Base-by-base conservation (phyloP, 2,113 vertebrate species). In the Ahaetulla prasina region DNA sequence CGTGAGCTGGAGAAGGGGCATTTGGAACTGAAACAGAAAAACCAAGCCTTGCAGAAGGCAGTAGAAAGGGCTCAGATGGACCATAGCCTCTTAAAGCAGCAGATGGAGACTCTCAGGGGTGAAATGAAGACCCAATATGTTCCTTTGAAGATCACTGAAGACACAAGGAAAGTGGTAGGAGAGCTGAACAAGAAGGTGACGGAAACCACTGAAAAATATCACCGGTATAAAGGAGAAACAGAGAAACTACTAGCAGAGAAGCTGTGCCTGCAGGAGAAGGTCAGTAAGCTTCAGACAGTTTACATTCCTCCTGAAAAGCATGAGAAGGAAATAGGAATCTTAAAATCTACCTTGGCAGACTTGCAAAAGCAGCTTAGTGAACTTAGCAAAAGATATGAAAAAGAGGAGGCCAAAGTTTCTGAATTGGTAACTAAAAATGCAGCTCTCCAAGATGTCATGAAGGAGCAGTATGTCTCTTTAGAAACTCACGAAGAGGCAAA, bases 131-230 rank as follows among this genome's bases (percentile, higher is more conserved):
- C 85, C 0, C 97, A 98, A 87, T 99, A 98, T 0, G 95, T 99
- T 91, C 97, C 98, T 92, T 74, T 98, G 43, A 97, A 97, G 95
- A 96, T 97, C 80, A 98, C 98, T 0, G 98, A 99, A 47, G 98
- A 99, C 20, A 88, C 98, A 91, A 98, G 97, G 94, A 98, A 95
- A 94, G 95, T 97, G 20, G 94, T 99, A 39, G 98, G 98, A 85
- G 98, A 98, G 47, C 97, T 99, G 92, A 98, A 98, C 91, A 98
- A 97, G 95, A 98, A 98, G 96, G 97, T 99, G 27, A 96, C 97
- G 23, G 98, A 99, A 55, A 89, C 97, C 5, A 98, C 97, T 0
- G 97, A 98, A 49, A 98, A 97, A 91, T 98, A 96, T 8, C 96
- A 96, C 2, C 98, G 98, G 94, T 97, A 98, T 93, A 98, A 98